Conservation (phyloP, 2,797 vertebrate species). For the Chromobotia macracanthus region DNA sequence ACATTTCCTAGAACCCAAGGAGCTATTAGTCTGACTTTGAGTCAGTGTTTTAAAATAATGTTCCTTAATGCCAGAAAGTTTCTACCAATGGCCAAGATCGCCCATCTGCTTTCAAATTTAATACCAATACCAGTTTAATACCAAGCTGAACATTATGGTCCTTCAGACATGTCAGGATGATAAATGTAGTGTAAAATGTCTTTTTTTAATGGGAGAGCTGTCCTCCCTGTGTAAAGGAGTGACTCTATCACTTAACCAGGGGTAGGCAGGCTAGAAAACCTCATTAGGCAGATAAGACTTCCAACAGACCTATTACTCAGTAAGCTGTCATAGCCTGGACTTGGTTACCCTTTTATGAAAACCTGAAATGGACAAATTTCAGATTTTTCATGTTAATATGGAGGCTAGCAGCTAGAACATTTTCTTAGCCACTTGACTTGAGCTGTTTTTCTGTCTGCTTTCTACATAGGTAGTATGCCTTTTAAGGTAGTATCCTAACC, state of each 20-base stretch:
- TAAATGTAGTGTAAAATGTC: conserved; percentile 38
- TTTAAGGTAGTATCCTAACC: background rate
- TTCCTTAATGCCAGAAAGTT: conserved; percentile 4
- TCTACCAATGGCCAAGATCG: background rate
- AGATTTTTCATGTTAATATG: background rate
- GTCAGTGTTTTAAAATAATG: background rate
- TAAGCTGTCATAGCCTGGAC: background rate
- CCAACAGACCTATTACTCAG: background rate
- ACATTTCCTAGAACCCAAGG: background rate
- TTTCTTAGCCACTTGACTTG: too few species aligned
- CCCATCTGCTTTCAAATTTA: conserved; percentile 13
- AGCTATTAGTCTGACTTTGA: background rate
- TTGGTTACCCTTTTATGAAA: background rate
- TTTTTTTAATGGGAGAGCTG: conserved; percentile 26
- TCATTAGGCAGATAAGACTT: conserved; percentile 29
- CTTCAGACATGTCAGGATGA: conserved; percentile 34
- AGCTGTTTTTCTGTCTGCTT: too few species aligned
- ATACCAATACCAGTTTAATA: conserved; percentile 14
- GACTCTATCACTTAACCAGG: background rate
- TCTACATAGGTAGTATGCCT: too few species aligned
- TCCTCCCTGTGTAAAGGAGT: conserved; percentile 45
- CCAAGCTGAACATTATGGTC: conserved; percentile 9
- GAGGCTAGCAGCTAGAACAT: background rate
- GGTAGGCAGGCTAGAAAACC: conserved; percentile 12
- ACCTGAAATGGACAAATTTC: too few species aligned